These are phyloP conservation scores for Bellardia pandia DNA, from an alignment of 2,888 invertebrate genomes.

Conservation along the genomic window DNA sequence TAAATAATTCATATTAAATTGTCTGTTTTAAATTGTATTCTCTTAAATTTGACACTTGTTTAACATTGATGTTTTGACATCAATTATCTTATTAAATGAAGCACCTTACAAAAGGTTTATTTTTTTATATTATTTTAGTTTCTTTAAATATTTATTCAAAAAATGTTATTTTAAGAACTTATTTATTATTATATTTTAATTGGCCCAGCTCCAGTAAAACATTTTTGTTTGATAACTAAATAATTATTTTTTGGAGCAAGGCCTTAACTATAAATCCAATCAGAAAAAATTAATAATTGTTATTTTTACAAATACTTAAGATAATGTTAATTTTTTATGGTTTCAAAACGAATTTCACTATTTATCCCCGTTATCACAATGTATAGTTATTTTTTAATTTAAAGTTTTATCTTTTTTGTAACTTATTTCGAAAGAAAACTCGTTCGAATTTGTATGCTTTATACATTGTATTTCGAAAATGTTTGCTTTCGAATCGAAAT, in stretches of 20 bases:
- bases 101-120: slow-evolving; percentile 6
- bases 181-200: background rate
- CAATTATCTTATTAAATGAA: background rate
- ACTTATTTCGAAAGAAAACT: no score
- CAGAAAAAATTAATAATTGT: no score
- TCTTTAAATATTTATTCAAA: background rate
- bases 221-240: background rate
- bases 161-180: background rate
- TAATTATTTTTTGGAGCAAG: background rate
- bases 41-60: slow-evolving; percentile 1
- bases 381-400: no score
- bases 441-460: no score
- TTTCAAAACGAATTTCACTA: no score
- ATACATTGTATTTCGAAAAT: no score
- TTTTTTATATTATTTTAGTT: background rate
- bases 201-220: slow-evolving; percentile 35
- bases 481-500: no score
- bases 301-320: no score
- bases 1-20: background rate
- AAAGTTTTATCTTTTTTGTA: no score
- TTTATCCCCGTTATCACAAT: no score
- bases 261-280: background rate
- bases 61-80: background rate
- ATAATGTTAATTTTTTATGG: no score
- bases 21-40: background rate